These are phyloP conservation scores for Kryptolebias ocellatus DNA, from an alignment of 2,797 vertebrate species.

Conservation along the genomic window DNA sequence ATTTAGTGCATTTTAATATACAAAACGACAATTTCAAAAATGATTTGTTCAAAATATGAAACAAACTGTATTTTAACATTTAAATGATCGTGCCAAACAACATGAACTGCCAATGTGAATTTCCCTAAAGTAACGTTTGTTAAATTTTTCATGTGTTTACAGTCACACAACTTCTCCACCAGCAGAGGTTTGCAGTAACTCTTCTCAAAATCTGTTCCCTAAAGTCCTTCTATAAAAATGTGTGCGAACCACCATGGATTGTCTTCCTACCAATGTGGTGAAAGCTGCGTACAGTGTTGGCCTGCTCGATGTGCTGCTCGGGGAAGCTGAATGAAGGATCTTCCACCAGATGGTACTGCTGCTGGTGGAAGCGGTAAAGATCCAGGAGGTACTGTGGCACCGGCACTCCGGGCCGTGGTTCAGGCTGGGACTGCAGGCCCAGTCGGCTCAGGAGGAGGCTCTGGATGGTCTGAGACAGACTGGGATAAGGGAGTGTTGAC, in stretches of 20 bases:
- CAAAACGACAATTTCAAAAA: no score
- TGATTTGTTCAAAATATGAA: no score
- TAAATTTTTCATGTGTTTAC: no score
- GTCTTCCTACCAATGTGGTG: constrained; percentile 81
- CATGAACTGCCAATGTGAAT: no score
- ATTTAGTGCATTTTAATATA: no score
- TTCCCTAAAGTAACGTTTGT: no score
- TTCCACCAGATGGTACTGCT: constrained; percentile 82
- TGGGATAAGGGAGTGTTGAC: constrained; percentile 63
- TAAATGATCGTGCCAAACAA: no score
- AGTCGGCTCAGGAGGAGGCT: constrained; percentile 82
- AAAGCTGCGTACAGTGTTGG: constrained; percentile 86
- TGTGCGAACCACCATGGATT: not conserved
- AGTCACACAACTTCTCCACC: no score
- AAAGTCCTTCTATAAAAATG: not conserved
- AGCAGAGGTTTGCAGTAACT: no score
- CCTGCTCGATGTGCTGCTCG: constrained; percentile 78
- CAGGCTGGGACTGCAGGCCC: constrained; percentile 81
- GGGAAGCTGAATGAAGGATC: constrained; percentile 82
- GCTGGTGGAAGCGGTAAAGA: constrained; percentile 84
- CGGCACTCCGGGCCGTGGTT: constrained; percentile 73
- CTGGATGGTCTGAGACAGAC: constrained; percentile 82
- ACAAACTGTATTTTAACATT: no score
- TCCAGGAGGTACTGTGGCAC: constrained; percentile 84
- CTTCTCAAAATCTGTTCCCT: no score